Conservation (phyloP, 30 jellyfish, hydroid and myxozoan genomes). For the Sanderia malayensis region DNA sequence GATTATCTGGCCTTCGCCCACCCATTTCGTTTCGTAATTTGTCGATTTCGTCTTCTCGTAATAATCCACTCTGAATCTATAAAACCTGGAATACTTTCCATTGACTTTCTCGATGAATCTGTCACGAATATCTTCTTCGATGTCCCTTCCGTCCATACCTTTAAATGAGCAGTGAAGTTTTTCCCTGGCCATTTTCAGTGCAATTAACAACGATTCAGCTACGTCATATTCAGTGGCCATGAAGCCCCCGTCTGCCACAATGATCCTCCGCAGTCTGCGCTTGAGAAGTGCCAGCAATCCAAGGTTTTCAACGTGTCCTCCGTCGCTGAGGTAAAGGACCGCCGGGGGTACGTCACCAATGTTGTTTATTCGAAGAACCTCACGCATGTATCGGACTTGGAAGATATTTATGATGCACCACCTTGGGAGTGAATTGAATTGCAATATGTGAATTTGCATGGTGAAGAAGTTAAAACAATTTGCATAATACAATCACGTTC, state of each 20-base stretch:
- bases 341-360: conserved; percentile 79
- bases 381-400: conserved; percentile 67
- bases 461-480: too few relatives aligned
- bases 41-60: conserved; percentile 26
- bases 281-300: conserved; percentile 62
- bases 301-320: conserved; percentile 82
- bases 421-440: too few relatives aligned
- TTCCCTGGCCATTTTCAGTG: conserved; percentile 61
- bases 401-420: conserved; percentile 70
- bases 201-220: conserved; percentile 28
- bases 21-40: background rate
- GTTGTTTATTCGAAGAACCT: conserved; percentile 46
- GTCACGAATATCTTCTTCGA: conserved; percentile 58
- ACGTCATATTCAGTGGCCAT: background rate
- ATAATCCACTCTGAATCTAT: conserved; percentile 50
- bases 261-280: conserved; percentile 34
- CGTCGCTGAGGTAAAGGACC: conserved; percentile 68
- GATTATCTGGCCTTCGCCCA: conserved; percentile 20
- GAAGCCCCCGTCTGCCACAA: conserved; percentile 69
- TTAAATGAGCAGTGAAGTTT: conserved; percentile 70
- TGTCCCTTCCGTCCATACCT: conserved; percentile 63
- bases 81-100: conserved; percentile 27
- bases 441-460: too few relatives aligned
- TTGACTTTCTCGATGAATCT: conserved; percentile 42
- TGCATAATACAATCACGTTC: too few relatives aligned